Base-by-base conservation (phyloP, 2,888 invertebrate genomes). In the Eurois occulta region DNA sequence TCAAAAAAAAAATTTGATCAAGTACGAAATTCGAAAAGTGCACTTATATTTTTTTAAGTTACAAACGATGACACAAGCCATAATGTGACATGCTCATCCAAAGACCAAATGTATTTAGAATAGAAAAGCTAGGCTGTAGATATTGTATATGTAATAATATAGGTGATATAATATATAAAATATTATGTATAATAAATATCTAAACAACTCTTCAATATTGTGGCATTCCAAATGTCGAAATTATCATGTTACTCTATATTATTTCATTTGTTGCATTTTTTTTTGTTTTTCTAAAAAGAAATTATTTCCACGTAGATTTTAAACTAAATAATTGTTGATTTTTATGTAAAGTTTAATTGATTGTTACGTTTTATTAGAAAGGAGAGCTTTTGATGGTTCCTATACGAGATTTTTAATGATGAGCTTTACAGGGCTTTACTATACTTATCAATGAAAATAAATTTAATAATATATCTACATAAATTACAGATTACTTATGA, bases 51-150 rank as follows among this genome's bases (percentile, higher is more conserved):
- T 93, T 95, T 94, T 94, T 95, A 93, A 94, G 90, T 93, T 92
- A 94, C 93, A 94, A 93, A 94, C 91, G 93, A 95, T 94, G 93
- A 95, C 93, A 94, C 93, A 95, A 93, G 95, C 96, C 96, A 96
- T 96, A 95, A 94, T 91, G 94, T 95, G 93, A 96, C 95, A 95
- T 93, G 96, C 95, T 96, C 96, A 96, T 95, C 96, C 96, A 96
- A 96, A 96, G 96, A 96, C 96, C 96, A 96, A 96, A 95, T 95
- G 94, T 95, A 94, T 94, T 94, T 96, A 96, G 95, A 92, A 91
- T 95, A 96, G 92, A 92, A 87, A 94, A 88, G 94, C 94, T 96
- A 96, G 95, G 91, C 90, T 93, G 91, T 96, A 95, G 95, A 92
- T 93, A 93, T 93, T 93, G 90, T 94, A 93, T 93, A 91, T 92